Percentiles rank a stretch among this genome's conserved stretches.
Conservation (phyloP, 2,888 invertebrate species). For the Xestia c-nigrum region DNA sequence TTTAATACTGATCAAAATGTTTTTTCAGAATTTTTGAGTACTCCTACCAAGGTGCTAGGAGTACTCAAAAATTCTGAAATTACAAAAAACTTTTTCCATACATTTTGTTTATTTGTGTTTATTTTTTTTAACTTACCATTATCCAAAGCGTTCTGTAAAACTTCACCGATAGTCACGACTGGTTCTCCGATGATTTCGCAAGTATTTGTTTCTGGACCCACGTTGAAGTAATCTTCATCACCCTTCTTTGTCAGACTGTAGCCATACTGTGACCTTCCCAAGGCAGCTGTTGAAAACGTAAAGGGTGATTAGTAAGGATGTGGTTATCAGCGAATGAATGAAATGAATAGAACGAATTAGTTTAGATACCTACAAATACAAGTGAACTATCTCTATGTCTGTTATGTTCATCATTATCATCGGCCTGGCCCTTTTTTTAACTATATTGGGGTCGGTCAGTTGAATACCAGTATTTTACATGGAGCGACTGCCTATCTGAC, state of each 20-base stretch:
- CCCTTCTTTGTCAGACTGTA: slow-evolving; percentile 76
- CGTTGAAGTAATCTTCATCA: slow-evolving; percentile 77
- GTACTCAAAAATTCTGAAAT: no score
- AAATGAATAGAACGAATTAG: no score
- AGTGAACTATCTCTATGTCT: neutral
- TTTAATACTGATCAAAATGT: no score
- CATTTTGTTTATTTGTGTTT: no score
- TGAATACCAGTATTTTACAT: no score
- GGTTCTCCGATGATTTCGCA: slow-evolving; percentile 76
- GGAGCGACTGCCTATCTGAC: no score
- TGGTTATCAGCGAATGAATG: neutral
- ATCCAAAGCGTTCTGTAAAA: slow-evolving; percentile 67
- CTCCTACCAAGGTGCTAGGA: no score
- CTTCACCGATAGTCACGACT: slow-evolving; percentile 66
- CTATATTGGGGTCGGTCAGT: no score
- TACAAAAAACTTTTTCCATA: no score
- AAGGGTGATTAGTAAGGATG: neutral
- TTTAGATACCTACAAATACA: neutral
- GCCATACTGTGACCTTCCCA: slow-evolving; percentile 76
- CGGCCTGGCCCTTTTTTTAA: no score
- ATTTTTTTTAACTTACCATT: slow-evolving; percentile 69
- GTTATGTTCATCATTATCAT: neutral
- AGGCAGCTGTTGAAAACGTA: slow-evolving; percentile 71
- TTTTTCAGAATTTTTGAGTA: no score
- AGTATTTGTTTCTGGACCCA: slow-evolving; percentile 80